Evolutionary conservation across 2,797 vertebrate species (phyloP).

Genomic region (Graptemys geographica): DNA sequence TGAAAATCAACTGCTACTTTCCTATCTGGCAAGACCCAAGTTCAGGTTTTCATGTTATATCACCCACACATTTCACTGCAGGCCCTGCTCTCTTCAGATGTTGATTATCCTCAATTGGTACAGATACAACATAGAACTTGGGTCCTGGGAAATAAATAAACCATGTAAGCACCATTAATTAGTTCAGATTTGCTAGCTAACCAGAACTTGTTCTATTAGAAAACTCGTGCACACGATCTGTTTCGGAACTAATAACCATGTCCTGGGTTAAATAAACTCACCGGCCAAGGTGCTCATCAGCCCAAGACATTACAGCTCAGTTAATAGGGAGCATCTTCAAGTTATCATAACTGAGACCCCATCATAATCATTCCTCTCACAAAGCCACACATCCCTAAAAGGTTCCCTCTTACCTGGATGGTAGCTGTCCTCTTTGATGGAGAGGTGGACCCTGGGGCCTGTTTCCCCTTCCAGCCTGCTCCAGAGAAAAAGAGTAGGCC

Average conservation of each 20-base stretch:
- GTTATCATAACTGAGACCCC: background rate
- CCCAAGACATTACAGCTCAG: background rate
- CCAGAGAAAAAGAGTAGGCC: background rate
- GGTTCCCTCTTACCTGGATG: background rate
- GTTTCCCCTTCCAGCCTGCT: fast-evolving
- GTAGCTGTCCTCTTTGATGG: background rate
- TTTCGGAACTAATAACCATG: background rate
- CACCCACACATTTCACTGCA: background rate
- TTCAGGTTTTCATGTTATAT: fast-evolving
- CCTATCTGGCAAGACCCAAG: background rate
- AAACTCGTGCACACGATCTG: background rate
- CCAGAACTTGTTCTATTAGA: background rate
- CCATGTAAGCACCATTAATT: background rate
- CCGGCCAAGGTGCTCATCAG: background rate
- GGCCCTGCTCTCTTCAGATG: fast-evolving
- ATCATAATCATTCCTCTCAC: background rate
- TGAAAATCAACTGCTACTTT: background rate
- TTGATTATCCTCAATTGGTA: fast-evolving
- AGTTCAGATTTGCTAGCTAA: background rate
- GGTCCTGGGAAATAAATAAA: background rate
- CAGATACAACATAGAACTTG: fast-evolving
- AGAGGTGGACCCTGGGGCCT: background rate
- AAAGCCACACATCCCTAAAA: fast-evolving
- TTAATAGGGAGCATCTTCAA: background rate
- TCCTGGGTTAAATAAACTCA: background rate